Base-by-base conservation (phyloP, 2,797 vertebrate species). In the Labroides dimidiatus region DNA sequence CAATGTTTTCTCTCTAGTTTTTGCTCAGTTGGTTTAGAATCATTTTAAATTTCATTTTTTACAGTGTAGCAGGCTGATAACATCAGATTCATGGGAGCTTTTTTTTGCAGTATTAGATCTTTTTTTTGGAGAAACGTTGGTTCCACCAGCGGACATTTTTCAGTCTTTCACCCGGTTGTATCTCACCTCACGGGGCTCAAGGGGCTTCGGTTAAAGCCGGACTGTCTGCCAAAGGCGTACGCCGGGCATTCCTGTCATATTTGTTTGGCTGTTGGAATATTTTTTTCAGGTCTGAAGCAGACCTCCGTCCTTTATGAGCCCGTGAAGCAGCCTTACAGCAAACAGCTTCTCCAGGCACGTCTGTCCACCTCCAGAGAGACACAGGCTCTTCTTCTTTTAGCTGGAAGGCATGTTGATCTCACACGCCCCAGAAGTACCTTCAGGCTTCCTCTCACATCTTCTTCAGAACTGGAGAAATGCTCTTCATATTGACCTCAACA, bases 381-480 rank as follows among this genome's bases (percentile, higher is more conserved):
- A n/a, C n/a, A n/a, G n/a, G n/a, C 17, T 27, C 19, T 77, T 37
- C 65, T 50, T 11, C n/a, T 62, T 33, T 44, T 19, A 33, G 54
- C 76, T 69, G 43, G 45, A 37, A 51, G 69, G 53, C 53, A 27
- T 48, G 64, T 19, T 66, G 44, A 53, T 48, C 49, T 37, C 30
- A 47, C 36, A 47, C 48, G 68, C 70, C 50, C 21, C 64, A 30
- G 41, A 10, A 6, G 39, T 58, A n/a, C 44, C 55, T 37, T 23
- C 61, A 23, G 43, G 64, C 55, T 24, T 39, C 4, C 44, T 27
- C 19, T 45, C 0, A 1, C 24, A 36, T 54, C 43, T 55, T 52
- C 47, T 60, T 49, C 41, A 75, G 17, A 69, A 71, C 43, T 55
- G 30, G 50, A 72, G 72, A 52, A 77, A 69, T 50, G 52, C 44